Base-by-base conservation (phyloP, 2,888 invertebrate species). In the Acronicta aceris region DNA sequence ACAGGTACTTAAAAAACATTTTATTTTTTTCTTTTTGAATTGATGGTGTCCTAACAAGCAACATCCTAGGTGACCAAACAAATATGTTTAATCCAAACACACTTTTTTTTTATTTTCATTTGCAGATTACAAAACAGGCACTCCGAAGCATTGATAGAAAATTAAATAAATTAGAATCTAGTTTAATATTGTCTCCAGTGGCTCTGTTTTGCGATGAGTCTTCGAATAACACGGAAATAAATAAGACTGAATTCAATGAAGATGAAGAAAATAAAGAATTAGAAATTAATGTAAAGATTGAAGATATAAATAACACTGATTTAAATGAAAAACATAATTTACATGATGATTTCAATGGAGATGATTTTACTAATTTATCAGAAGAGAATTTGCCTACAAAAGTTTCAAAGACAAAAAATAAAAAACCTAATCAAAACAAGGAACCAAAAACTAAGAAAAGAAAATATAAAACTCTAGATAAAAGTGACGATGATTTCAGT, bases 71-170 rank as follows among this genome's bases (percentile, higher is more conserved):
- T 9, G 33, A 33, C 3, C 10, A 1, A 10, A 27, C 27, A 27
- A 27, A n/a, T n/a, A n/a, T n/a, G n/a, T n/a, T n/a, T n/a, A n/a
- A 21, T 21, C 21, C 21, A 3, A 3, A 21, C 4, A 21, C 21
- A 21, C 21, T 21, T 3, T 10, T 30, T 30, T 30, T 30, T 2
- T 10, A 30, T 36, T 36, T 3, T 4, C 21, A 5, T 36, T 76
- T 51, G 12, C 73, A 83, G 83, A 30, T 73, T 15, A 76, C 71
- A 43, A 63, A 58, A 27, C 41, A 70, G 36, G 12, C 17, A 0
- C 60, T 82, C n/a, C 49, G 54, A 55, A 73, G 60, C 17, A 54
- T 84, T 15, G 73, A 82, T 56, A 71, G 82, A 6, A 79, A 73
- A 55, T 16, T 54, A 15, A 63, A 78, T 50, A 74, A 77, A 47